Evolutionary conservation across 1,140 invertebrate species (phyloP), one percentile per base, ranked within the genome.

Genomic region (Drosophila pallidifrons): DNA sequence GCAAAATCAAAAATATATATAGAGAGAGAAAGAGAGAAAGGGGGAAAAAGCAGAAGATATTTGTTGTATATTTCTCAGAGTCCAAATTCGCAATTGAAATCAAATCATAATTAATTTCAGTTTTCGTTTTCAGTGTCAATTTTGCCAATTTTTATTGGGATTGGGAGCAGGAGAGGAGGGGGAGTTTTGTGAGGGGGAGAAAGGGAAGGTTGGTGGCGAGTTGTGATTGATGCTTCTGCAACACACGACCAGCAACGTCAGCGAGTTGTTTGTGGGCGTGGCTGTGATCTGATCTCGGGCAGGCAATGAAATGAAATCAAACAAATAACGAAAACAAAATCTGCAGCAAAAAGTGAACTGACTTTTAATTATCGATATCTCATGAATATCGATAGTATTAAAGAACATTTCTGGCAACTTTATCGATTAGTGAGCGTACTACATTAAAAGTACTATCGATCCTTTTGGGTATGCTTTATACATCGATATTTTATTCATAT

Each of bases 41-140:
- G 32, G 64, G 41, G 8, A 73, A 58, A 59, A 71, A 76, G 73
- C 73, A 76, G 54, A 58, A 76, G 38, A 67, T 65, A 67, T 76
- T 54, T 68, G 20, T 45, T 54, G 45, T 45, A 63, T 75, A 77
- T 64, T 64, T 46, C 58, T 41, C 52, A 16, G 35, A 47, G 30
- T 68, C 65, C 49, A 47, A 46, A 55, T 41, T 43, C 5, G 54
- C 41, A 65, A 65, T 55, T 6, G 45, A 73, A 73, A 54, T 59
- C 47, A 73, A 73, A 54, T 59, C 47, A 64, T 54, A 70, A 64
- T 30, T 8, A 52, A 28, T 64, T 64, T 5, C 28, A 52, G 10
- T 38, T 57, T 20, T 16, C 28, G 35, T 8, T 15, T 63, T 35
- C 2, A 16, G 10, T 51, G 16, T n/a, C 5, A 49, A 20, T 52